Base-by-base conservation (phyloP, 1,140 invertebrate genomes). In the Calephelis virginiensis region DNA sequence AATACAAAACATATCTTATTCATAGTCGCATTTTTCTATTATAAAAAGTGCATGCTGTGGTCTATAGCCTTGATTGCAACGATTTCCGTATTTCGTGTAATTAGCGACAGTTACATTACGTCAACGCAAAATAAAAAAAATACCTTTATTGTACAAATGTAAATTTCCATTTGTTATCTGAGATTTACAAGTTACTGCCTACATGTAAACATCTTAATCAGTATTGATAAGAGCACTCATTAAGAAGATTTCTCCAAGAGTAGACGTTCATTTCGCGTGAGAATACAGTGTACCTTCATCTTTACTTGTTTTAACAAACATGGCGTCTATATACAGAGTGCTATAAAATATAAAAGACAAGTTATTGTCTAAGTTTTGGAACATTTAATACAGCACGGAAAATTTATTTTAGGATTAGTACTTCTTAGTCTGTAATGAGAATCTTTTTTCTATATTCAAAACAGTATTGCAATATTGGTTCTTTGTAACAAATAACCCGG, bases 191-290 rank as follows among this genome's bases (percentile, higher is more conserved):
- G 28, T 56, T 12, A 56, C 9, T 56, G 53, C 53, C 53, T 56
- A 28, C 53, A 56, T 49, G 78, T 83, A 82, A 83, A 83, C 74
- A 82, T 56, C 70, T 68, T 78, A 77, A 77, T 80, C 79, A 49
- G 37, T 48, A 38, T 70, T 67, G 77, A 76, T 78, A 81, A 74
- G 59, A 63, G 63, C 80, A 84, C 75, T 79, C 68, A 64, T 64
- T 67, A 69, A 65, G 69, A 64, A 17, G 28, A 61, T 69, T 66
- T 70, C 66, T 66, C 53, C 43, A 53, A 64, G 66, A 65, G 60
- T 63, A 68, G 76, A 73, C 75, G 80, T 76, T 63, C 75, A 8
- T 45, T 69, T 59, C 28, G 37, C 53, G 53, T 59, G 53, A 38
- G 17, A 59, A 12, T 59, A 59, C 40, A 59, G 53, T 59, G 53